Base-by-base conservation (phyloP, 2,797 vertebrate genomes). In the Todus mexicanus region DNA sequence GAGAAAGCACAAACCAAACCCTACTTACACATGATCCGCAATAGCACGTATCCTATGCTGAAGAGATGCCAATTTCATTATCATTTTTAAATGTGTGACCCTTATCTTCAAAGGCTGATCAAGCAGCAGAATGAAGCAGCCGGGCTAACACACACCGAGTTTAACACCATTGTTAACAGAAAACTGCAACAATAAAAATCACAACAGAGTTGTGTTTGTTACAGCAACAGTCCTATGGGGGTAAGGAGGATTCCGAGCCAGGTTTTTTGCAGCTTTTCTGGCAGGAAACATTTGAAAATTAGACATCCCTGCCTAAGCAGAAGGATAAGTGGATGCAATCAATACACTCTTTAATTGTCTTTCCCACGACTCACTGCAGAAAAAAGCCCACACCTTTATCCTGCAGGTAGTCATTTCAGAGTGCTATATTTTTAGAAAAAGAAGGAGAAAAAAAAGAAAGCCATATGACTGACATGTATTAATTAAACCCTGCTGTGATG, bases 401-500 rank as follows among this genome's bases (percentile, higher is more conserved):
- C 60, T 71, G 76, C 70, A 84, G 75, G 77, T 93, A 57, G 72
- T 90, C 54, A 90, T 93, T 90, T 92, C 84, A 95, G 48, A 83
- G 56, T 27, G 35, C 22, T 48, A 43, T 86, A 86, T 90, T 94
- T 94, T 91, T 69, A 84, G 89, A 61, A 68, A 68, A 68, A 60
- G 79, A 64, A 69, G 76, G 51, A 2, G 18, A 47, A 35, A 45
- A 56, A 33, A 75, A 45, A 47, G 40, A 7, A 38, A 27, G 14
- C 14, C 5, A 4, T 21, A 73, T 80, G 92, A 93, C 70, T 78
- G 91, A 90, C 92, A 84, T 75, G 19, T 61, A 96, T 96, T 95
- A 93, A 96, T 96, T 91, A 96, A 88, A 90, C 22, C 83, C 89
- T 87, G 84, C 77, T 94, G 92, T 68, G 94, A 88, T 93, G 90